Base-by-base conservation (phyloP, 2,113 vertebrate genomes). In the Semnopithecus entellus region DNA sequence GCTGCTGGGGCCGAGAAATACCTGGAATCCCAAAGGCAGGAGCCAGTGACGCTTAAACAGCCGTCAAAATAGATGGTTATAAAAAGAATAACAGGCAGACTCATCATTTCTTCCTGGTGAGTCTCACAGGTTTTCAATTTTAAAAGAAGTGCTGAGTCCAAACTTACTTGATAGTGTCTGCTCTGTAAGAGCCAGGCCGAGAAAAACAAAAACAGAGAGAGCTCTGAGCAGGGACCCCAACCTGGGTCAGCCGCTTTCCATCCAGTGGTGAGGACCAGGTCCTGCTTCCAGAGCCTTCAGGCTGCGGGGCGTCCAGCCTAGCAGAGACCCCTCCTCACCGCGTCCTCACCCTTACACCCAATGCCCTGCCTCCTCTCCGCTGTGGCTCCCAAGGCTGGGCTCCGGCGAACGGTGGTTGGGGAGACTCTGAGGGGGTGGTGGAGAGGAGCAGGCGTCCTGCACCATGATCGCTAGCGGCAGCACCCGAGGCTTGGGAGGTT, bases 41-140 rank as follows among this genome's bases (percentile, higher is more conserved):
- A 80, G 81, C 4, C 2, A 84, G 50, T 57, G 94, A 96, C 64
- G 8, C 32, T 38, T n/a, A 38, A 85, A 73, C 40, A 78, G 40
- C 59, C 13, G 0, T 70, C 89, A 70, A 32, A 88, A 88, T 11
- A 45, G 68, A 82, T 13, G 48, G 75, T 97, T 64, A 90, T 87
- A 52, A 72, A 75, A 79, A 97, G 76, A 86, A 89, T 11, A 75
- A 79, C 90, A 91, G 27, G 66, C 45, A n/a, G 88, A 50, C 57
- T 50, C 30, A 48, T 87, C 73, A 81, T 80, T 88, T 59, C 38
- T 68, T 94, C 95, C 93, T 48, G 50, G 25, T 76, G 75, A 32
- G 57, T 55, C 61, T 40, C 82, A 35, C 30, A 22, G 35, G 66
- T 57, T 87, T 94, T 96, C 89, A 72, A 76, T 88, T 76, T 82